phyloP scores from a whole-genome alignment of 2,888 invertebrate genomes.

The Drosophila nigricruria region DNA sequence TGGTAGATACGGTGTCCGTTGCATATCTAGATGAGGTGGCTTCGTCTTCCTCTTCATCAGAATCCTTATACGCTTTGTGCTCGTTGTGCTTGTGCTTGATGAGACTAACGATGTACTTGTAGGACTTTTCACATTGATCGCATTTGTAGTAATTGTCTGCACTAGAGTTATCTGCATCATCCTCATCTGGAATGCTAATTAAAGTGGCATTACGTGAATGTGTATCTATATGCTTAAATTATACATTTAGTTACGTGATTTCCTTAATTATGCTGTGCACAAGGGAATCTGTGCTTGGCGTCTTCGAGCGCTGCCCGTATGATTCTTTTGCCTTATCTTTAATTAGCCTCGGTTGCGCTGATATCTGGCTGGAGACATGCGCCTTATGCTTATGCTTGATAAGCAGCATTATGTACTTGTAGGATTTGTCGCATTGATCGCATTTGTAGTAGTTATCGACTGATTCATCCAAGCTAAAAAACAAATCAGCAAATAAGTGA shows the following conservation, averaged over 20 bases:
- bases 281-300: slow-evolving; percentile 47
- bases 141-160: slow-evolving; percentile 65
- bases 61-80: slow-evolving; percentile 49
- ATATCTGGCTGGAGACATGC: slow-evolving; percentile 46
- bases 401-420: slow-evolving; percentile 61
- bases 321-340: not conserved
- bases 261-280: slow-evolving; percentile 65
- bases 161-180: slow-evolving; percentile 41
- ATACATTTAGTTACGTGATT: slow-evolving; percentile 41
- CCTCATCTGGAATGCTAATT: slow-evolving; percentile 57
- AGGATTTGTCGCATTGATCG: slow-evolving; percentile 65
- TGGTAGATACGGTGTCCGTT: slow-evolving; percentile 1
- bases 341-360: slow-evolving; percentile 27
- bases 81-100: slow-evolving; percentile 64
- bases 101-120: slow-evolving; percentile 65
- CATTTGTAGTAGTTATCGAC: slow-evolving; percentile 61
- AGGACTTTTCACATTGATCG: slow-evolving; percentile 64
- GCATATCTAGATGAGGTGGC: slow-evolving; percentile 34
- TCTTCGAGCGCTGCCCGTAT: slow-evolving; percentile 17
- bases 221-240: not conserved
- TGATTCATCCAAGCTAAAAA: slow-evolving; percentile 35
- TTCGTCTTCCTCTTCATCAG: slow-evolving; percentile 47
- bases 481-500: not conserved
- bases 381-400: slow-evolving; percentile 58
- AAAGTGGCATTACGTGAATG: not conserved